Evolutionary conservation across 2,113 vertebrate genomes (phyloP).

Genomic region (Cardinalis cardinalis): DNA sequence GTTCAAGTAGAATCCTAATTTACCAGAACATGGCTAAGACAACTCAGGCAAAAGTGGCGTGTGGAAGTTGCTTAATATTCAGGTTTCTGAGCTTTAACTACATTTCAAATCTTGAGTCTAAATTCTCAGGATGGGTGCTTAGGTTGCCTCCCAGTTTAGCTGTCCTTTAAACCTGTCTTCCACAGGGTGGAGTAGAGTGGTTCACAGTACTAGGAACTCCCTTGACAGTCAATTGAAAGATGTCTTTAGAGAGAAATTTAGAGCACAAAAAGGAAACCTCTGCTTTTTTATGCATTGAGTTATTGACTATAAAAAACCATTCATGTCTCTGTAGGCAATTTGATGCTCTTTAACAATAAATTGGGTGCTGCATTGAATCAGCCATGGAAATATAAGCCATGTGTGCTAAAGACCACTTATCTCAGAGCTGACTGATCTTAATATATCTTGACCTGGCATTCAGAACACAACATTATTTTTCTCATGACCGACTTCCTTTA

Average conservation of each 20-base stretch:
- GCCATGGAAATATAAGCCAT: background rate
- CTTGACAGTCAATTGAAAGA: background rate
- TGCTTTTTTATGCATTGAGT: background rate
- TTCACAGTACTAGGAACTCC: background rate
- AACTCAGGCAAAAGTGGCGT: background rate
- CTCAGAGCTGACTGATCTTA: background rate
- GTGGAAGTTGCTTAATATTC: background rate
- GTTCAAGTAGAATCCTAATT: background rate
- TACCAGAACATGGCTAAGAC: background rate
- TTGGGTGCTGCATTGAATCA: background rate
- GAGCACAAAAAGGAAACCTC: background rate
- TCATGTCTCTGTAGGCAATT: background rate
- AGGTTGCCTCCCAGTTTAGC: background rate
- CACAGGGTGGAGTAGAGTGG: background rate
- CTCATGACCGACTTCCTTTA: background rate
- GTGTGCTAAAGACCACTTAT: background rate
- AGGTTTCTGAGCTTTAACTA: background rate
- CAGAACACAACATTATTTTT: background rate
- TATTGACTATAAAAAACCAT: background rate
- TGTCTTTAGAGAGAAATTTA: background rate
- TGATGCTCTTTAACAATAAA: background rate
- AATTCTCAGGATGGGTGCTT: background rate
- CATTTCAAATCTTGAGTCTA: background rate
- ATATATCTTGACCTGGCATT: background rate
- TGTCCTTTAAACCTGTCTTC: background rate